These are phyloP conservation scores for Anser cygnoides DNA, from an alignment of 2,113 vertebrate species.

Conservation along the genomic window DNA sequence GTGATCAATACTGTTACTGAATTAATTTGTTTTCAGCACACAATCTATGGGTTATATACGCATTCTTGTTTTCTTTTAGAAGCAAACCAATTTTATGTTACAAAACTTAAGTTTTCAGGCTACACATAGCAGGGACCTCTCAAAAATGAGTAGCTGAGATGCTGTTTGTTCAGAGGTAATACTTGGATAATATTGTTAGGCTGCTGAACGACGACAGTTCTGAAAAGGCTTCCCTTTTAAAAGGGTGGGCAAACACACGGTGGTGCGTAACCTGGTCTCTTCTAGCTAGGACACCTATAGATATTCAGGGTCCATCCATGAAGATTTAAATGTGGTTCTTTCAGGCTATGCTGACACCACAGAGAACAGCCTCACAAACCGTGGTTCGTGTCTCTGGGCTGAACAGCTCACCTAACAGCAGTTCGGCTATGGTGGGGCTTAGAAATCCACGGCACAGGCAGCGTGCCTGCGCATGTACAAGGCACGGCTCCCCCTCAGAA, in stretches of 20 bases:
- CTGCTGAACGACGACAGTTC: neutral
- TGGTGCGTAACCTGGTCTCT: neutral
- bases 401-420: neutral
- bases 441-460: neutral
- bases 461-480: fast-evolving
- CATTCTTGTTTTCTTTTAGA: neutral
- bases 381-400: neutral
- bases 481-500: neutral
- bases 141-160: neutral
- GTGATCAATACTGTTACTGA: neutral
- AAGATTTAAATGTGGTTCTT: neutral
- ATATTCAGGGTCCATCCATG: neutral
- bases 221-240: neutral
- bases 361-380: neutral
- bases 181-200: neutral
- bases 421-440: neutral
- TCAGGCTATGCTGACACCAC: neutral
- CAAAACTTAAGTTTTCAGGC: neutral
- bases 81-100: neutral
- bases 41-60: neutral
- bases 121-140: neutral
- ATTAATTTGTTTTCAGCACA: neutral
- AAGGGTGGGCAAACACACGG: neutral
- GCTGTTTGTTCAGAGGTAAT: neutral
- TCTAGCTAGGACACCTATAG: neutral